Percentiles rank a stretch among this genome's conserved stretches.
Conservation (phyloP, 2,888 invertebrate species). For the Microchrysa polita region DNA sequence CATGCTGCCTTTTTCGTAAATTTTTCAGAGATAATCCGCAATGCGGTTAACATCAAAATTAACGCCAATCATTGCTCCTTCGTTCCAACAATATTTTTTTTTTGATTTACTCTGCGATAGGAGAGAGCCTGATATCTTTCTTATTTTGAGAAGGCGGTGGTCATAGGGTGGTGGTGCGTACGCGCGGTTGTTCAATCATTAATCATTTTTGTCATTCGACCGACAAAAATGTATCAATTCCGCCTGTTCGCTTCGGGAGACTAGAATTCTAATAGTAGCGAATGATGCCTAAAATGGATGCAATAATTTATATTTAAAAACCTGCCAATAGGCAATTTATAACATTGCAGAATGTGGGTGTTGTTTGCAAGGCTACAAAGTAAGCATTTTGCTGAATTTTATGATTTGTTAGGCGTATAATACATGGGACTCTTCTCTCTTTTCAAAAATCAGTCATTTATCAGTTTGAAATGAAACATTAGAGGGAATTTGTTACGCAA, state of each 20-base stretch:
- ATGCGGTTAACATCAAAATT: conserved; percentile 31
- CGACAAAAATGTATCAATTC: conserved; percentile 25
- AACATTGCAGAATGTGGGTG: too few species aligned
- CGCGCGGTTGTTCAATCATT: conserved; percentile 23
- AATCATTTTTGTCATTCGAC: conserved; percentile 37
- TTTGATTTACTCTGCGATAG: conserved; percentile 18
- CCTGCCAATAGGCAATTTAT: too few species aligned
- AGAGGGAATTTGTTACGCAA: too few species aligned
- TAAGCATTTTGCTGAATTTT: too few species aligned
- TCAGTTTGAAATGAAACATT: too few species aligned
- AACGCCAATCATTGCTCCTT: conserved; percentile 27
- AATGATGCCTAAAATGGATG: conserved; percentile 13
- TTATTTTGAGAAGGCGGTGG: background rate
- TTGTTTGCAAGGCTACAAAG: too few species aligned
- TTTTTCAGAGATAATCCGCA: conserved; percentile 21
- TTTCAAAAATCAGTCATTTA: too few species aligned
- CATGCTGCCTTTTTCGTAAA: background rate
- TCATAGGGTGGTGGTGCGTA: too few species aligned
- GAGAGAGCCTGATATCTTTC: conserved; percentile 26
- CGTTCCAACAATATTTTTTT: conserved; percentile 19
- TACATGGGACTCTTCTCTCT: too few species aligned
- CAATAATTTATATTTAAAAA: background rate
- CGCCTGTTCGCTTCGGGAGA: background rate
- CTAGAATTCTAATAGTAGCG: background rate
- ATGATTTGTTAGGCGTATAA: too few species aligned